Evolutionary conservation across 2,113 vertebrate species (phyloP).

Genomic region (Harpagus bidentatus): DNA sequence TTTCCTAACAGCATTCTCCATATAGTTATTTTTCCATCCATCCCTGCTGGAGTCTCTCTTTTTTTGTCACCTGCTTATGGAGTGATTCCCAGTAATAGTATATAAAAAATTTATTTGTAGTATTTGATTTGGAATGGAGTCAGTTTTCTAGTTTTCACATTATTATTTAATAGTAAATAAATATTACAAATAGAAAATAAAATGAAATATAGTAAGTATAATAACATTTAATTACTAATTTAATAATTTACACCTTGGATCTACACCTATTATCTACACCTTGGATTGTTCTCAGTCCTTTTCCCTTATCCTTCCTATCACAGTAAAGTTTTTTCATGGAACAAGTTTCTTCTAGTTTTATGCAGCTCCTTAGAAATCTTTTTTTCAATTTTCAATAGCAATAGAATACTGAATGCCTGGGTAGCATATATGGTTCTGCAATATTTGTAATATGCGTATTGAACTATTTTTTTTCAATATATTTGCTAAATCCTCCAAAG

Average conservation of each 20-base stretch:
- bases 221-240: not conserved
- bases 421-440: not conserved
- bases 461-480: not conserved
- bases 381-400: not conserved
- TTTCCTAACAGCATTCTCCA: not conserved
- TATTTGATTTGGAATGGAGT: not conserved
- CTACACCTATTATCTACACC: not conserved
- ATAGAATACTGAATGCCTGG: not conserved
- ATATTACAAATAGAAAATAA: not conserved
- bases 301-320: not conserved
- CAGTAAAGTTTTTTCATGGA: not conserved
- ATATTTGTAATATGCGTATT: not conserved
- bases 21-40: not conserved
- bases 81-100: not conserved
- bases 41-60: not conserved
- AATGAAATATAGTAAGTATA: not conserved
- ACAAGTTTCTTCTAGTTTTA: not conserved
- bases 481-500: not conserved
- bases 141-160: not conserved
- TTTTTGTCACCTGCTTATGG: not conserved
- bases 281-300: not conserved
- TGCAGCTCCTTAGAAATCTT: not conserved
- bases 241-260: not conserved
- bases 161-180: not conserved
- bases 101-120: not conserved